Evolutionary conservation across 37 sponge, comb jelly and placozoan genomes (phyloP).

Genomic region (Chondrosia reniformis): DNA sequence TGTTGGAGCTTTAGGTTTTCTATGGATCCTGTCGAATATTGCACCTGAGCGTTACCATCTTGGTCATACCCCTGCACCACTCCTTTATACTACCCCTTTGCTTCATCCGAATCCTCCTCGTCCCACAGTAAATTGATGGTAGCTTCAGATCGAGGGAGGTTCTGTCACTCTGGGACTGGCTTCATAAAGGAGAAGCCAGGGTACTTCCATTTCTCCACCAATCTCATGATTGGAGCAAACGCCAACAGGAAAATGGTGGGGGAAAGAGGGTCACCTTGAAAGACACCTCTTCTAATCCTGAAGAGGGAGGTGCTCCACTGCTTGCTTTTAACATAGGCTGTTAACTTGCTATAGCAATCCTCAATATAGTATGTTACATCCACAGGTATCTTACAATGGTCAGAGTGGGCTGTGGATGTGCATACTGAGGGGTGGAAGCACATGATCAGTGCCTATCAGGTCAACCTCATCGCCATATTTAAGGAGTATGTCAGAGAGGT

Average conservation of each 20-base stretch:
- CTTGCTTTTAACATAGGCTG: too few species aligned
- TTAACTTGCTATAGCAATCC: too few species aligned
- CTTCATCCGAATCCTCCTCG: neutral
- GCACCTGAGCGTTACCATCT: neutral
- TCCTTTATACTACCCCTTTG: neutral
- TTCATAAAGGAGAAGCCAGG: neutral
- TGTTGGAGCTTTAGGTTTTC: neutral
- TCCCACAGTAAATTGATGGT: slow-evolving; percentile 1
- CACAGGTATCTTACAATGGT: too few species aligned
- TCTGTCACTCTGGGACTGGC: too few species aligned
- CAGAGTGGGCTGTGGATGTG: too few species aligned
- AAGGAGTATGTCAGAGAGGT: too few species aligned
- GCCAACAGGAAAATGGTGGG: neutral
- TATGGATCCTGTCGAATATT: neutral
- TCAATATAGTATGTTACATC: too few species aligned
- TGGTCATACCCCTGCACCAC: neutral
- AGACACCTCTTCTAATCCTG: neutral
- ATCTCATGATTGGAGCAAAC: neutral
- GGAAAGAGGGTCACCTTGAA: slow-evolving; percentile 3
- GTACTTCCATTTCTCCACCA: neutral
- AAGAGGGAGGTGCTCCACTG: slow-evolving; percentile 7
- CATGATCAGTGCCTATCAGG: too few species aligned
- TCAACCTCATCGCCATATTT: too few species aligned
- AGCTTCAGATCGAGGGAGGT: neutral
- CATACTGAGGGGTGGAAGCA: too few species aligned